A percentile compares a stretch with the other conserved stretches of the same genome.
Evolutionary conservation across 1,140 invertebrate species (phyloP).

Genomic region (Drosophila ficusphila): DNA sequence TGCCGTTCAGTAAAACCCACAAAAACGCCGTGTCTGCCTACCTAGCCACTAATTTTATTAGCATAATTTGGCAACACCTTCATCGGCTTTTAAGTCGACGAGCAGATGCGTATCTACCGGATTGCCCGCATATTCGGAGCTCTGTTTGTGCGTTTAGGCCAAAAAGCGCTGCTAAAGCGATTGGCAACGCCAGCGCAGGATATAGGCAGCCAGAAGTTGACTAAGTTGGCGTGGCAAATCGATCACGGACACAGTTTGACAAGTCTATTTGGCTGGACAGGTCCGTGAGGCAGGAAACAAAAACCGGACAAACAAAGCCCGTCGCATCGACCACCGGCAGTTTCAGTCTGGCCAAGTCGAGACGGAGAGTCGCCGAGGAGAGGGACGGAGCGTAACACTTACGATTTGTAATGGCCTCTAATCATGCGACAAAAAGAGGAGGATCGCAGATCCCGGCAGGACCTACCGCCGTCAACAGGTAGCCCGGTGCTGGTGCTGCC

Average conservation of each 20-base stretch:
- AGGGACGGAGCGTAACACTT: conserved; percentile 70
- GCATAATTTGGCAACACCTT: conserved; percentile 81
- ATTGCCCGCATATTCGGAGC: conserved; percentile 4
- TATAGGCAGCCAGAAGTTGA: conserved; percentile 50
- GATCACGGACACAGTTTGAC: conserved; percentile 82
- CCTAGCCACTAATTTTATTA: conserved; percentile 62
- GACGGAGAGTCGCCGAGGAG: conserved; percentile 25
- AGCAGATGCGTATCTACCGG: conserved; percentile 29
- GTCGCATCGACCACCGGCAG: conserved; percentile 50
- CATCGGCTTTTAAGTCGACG: conserved; percentile 32
- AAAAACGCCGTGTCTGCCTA: not conserved
- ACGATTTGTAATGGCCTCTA: conserved; percentile 79
- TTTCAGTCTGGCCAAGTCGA: conserved; percentile 28
- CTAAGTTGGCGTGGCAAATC: conserved; percentile 81
- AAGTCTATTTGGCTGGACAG: conserved; percentile 65
- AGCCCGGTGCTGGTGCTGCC: conserved; percentile 17
- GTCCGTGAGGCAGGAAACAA: conserved; percentile 34
- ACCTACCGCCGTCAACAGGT: conserved; percentile 74
- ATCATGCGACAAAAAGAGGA: conserved; percentile 65
- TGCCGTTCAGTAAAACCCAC: conserved; percentile 3
- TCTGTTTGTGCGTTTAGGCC: conserved; percentile 52
- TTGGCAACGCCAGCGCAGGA: conserved; percentile 65
- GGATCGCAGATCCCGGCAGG: conserved; percentile 13
- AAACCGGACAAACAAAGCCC: conserved; percentile 16
- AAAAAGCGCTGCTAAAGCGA: conserved; percentile 76